phyloP scores from a whole-genome alignment of 2,113 vertebrate species.

The Mormoops blainvillei region DNA sequence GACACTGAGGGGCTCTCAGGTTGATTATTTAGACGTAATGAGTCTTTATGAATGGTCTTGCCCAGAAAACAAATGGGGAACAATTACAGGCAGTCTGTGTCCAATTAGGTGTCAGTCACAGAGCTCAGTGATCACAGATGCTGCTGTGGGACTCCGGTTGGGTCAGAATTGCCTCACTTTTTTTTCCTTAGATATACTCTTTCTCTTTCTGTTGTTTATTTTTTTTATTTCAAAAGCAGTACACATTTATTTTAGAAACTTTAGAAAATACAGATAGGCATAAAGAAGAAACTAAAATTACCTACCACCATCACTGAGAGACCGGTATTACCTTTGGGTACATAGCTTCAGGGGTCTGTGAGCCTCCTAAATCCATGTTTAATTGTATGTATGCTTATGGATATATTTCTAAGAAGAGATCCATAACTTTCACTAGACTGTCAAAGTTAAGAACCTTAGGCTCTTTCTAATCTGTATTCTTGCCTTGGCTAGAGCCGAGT shows the following conservation, averaged over 20 bases:
- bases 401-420: background rate
- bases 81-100: conserved; percentile 48
- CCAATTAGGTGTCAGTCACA: conserved; percentile 53
- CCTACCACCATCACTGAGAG: background rate
- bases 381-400: background rate
- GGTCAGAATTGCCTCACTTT: background rate
- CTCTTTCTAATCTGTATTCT: background rate
- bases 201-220: conserved; percentile 22
- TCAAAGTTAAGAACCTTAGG: background rate
- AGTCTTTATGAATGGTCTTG: conserved; percentile 47
- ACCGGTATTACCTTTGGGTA: background rate
- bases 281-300: background rate
- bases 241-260: conserved; percentile 49
- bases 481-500: background rate
- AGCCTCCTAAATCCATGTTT: background rate
- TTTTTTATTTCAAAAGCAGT: conserved; percentile 27
- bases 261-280: background rate
- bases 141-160: background rate
- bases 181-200: conserved; percentile 16
- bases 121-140: conserved; percentile 50
- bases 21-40: conserved; percentile 36
- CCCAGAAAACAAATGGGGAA: conserved; percentile 38
- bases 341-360: background rate
- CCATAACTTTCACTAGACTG: background rate
- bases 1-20: background rate